A percentile compares a stretch with the other conserved stretches of the same genome.
Evolutionary conservation across 2,888 invertebrate genomes (phyloP).

Genomic region (Folsomia manolachei): DNA sequence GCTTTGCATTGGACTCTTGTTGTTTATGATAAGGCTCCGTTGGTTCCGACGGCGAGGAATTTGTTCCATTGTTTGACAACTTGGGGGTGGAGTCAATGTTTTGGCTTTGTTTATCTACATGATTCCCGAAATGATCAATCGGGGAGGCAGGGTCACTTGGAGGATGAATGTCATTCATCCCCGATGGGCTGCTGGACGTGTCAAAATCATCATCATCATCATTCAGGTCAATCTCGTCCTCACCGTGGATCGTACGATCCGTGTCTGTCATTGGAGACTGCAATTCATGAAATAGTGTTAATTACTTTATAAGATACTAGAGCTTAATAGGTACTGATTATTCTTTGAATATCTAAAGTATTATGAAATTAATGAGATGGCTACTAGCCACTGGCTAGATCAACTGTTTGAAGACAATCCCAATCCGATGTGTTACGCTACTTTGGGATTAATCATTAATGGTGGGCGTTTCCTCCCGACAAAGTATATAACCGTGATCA

Average conservation of each 20-base stretch:
- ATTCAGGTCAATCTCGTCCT: constrained; percentile 47
- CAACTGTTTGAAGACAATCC: too few relatives aligned
- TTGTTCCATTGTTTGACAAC: neutral
- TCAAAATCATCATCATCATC: constrained; percentile 48
- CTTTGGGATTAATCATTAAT: too few relatives aligned
- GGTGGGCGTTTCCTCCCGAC: neutral
- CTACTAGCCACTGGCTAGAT: too few relatives aligned
- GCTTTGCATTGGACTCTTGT: neutral
- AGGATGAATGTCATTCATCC: neutral
- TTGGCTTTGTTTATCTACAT: neutral
- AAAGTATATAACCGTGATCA: too few relatives aligned
- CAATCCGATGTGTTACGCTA: too few relatives aligned
- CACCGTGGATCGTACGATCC: constrained; percentile 48
- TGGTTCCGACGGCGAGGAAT: constrained; percentile 29
- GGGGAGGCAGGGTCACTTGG: neutral
- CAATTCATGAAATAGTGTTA: neutral
- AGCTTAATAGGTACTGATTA: too few relatives aligned
- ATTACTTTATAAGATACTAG: neutral
- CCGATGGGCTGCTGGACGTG: constrained; percentile 18
- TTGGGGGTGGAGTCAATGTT: neutral
- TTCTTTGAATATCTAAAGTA: too few relatives aligned
- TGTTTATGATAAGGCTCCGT: constrained; percentile 28
- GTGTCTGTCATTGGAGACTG: constrained; percentile 50
- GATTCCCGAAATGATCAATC: neutral
- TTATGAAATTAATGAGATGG: too few relatives aligned